A percentile compares a stretch with the other conserved stretches of the same genome.
Conservation (phyloP, 2,888 invertebrate genomes). For the Oconnorella tubifera region DNA sequence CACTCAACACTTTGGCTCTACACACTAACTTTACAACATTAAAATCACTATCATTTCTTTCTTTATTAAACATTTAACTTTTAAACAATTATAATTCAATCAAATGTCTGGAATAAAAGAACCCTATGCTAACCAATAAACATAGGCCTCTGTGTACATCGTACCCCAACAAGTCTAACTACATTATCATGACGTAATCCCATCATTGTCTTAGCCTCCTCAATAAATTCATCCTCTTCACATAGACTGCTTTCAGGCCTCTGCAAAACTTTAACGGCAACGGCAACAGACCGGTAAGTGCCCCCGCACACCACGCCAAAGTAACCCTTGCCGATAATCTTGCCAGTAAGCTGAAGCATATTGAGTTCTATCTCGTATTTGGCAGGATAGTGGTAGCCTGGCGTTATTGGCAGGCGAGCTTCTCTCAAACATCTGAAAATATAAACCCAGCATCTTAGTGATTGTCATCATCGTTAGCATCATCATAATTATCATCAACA, state of each 20-base stretch:
- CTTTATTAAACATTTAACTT: too few species aligned
- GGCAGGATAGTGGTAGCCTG: conserved; percentile 35
- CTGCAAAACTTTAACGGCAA: conserved; percentile 38
- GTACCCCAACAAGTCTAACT: conserved; percentile 34
- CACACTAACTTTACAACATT: too few species aligned
- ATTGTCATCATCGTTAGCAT: not conserved
- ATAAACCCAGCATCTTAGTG: not conserved
- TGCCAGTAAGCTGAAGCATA: conserved; percentile 29
- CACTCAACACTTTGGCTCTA: too few species aligned
- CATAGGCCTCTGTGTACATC: conserved; percentile 32
- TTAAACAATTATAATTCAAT: too few species aligned
- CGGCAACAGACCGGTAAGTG: conserved; percentile 24
- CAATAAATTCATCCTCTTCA: conserved; percentile 37
- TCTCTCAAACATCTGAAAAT: conserved; percentile 27
- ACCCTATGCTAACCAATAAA: conserved; percentile 26
- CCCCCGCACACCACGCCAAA: conserved; percentile 36
- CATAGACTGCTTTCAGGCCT: conserved; percentile 24
- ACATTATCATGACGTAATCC: conserved; percentile 33
- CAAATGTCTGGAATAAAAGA: too few species aligned
- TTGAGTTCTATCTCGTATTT: conserved; percentile 30
- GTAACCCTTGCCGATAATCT: conserved; percentile 35
- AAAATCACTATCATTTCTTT: too few species aligned
- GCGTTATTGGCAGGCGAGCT: conserved; percentile 31
- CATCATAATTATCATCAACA: too few species aligned
- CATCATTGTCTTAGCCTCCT: conserved; percentile 37